A percentile compares a stretch with the other conserved stretches of the same genome.
These are phyloP conservation scores for Trachelipus rathkii DNA, from an alignment of 1,140 invertebrate species.

Conservation along the genomic window DNA sequence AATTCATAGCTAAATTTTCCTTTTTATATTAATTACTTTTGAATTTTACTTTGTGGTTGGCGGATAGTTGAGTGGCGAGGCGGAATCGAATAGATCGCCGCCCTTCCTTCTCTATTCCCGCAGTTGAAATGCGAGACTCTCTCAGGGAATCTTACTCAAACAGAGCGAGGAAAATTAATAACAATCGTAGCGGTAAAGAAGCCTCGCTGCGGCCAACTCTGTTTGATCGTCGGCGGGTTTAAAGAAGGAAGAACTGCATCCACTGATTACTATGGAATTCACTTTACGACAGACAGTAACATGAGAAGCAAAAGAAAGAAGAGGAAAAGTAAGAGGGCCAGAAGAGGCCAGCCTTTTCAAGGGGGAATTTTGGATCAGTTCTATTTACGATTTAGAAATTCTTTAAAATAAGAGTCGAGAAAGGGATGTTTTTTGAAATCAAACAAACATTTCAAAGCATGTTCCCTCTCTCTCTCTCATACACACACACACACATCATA, in stretches of 20 bases:
- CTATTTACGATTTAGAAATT: background rate
- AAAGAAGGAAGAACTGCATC: background rate
- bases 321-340: background rate
- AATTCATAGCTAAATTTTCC: no score
- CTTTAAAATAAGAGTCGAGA: background rate
- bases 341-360: background rate
- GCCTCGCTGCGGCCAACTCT: background rate
- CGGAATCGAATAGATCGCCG: no score
- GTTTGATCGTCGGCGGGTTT: background rate
- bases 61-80: no score
- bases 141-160: background rate
- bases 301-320: background rate
- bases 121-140: background rate
- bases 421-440: background rate
- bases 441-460: background rate
- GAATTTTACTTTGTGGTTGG: no score
- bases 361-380: background rate
- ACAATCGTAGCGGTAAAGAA: conserved; percentile 3
- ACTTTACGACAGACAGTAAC: background rate
- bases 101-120: background rate
- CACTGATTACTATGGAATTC: background rate
- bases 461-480: background rate
- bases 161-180: conserved; percentile 12
- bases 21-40: no score
- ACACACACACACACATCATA: no score